Evolutionary conservation across 2,797 vertebrate genomes (phyloP).

Genomic region (Poeciliopsis turneri): DNA sequence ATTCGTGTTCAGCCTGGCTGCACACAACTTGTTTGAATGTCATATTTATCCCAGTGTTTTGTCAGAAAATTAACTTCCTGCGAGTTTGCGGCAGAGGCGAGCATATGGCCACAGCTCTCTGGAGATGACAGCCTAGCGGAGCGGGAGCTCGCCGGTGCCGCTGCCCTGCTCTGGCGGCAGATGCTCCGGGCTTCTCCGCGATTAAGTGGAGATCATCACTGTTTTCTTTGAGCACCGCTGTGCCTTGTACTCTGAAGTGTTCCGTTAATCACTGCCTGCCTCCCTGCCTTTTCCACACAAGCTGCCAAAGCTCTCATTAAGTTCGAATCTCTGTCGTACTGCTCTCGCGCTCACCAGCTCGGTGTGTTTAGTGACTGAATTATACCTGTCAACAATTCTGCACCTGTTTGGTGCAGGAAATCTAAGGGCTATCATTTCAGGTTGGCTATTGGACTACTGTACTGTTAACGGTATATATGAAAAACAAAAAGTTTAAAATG

Average conservation of each 20-base stretch:
- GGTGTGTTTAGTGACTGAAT: slow-evolving; percentile 52
- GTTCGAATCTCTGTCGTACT: slow-evolving; percentile 87
- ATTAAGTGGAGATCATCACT: slow-evolving; percentile 99
- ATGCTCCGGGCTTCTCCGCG: slow-evolving; percentile 99
- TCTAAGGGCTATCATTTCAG: slow-evolving; percentile 36
- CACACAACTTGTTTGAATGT: slow-evolving; percentile 99
- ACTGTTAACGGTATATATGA: slow-evolving; percentile 40
- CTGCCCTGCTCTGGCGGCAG: slow-evolving; percentile 95
- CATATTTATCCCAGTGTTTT: slow-evolving; percentile 99
- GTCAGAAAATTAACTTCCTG: slow-evolving; percentile 99
- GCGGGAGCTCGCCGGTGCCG: slow-evolving; percentile 93
- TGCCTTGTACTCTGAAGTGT: slow-evolving; percentile 99
- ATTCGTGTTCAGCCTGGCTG: slow-evolving; percentile 95
- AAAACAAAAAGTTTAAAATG: background rate
- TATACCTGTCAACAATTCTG: slow-evolving; percentile 65
- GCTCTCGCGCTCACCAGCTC: slow-evolving; percentile 79
- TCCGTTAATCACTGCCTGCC: slow-evolving; percentile 99
- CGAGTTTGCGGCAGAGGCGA: slow-evolving; percentile 96
- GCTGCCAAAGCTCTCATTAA: slow-evolving; percentile 99
- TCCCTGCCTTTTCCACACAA: slow-evolving; percentile 88
- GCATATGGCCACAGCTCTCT: slow-evolving; percentile 99
- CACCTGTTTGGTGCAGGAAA: slow-evolving; percentile 52
- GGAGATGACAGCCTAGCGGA: slow-evolving; percentile 99
- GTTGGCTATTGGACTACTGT: slow-evolving; percentile 38
- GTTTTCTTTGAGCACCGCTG: slow-evolving; percentile 99